Evolutionary conservation across 2,888 invertebrate species (phyloP).

Genomic region (Leucozona laternaria): DNA sequence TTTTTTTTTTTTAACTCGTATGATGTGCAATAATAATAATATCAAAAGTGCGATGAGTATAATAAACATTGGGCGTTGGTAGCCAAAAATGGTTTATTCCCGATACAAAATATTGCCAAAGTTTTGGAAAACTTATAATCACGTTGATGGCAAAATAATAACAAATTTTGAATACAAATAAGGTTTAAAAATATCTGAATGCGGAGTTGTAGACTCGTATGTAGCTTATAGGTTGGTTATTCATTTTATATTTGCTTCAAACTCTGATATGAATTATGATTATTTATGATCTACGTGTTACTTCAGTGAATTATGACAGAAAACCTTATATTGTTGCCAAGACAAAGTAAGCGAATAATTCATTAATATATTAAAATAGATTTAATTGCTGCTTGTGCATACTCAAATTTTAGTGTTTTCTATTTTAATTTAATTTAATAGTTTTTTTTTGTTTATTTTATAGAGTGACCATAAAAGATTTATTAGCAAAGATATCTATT

Average conservation of each 20-base stretch:
- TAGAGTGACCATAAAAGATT: neutral
- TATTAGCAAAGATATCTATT: neutral
- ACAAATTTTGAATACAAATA: constrained; percentile 57
- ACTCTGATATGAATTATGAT: constrained; percentile 31
- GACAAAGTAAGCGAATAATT: neutral
- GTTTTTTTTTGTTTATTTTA: too few species aligned
- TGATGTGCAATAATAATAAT: constrained; percentile 34
- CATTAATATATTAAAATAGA: neutral
- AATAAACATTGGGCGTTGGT: constrained; percentile 40
- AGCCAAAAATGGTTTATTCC: constrained; percentile 39
- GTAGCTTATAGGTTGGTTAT: neutral
- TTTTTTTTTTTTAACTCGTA: neutral
- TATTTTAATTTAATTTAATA: neutral
- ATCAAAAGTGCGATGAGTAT: neutral
- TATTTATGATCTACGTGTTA: neutral
- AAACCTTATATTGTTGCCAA: constrained; percentile 19
- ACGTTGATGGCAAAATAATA: constrained; percentile 25
- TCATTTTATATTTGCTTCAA: neutral
- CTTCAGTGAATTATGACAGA: constrained; percentile 15
- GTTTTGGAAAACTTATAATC: constrained; percentile 31
- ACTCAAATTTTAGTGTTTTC: neutral
- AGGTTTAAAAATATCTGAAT: neutral
- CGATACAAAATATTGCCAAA: constrained; percentile 61
- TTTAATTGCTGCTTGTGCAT: neutral
- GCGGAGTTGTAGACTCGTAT: neutral